Conservation (phyloP, 2,888 invertebrate genomes). For the Catocala nupta region DNA sequence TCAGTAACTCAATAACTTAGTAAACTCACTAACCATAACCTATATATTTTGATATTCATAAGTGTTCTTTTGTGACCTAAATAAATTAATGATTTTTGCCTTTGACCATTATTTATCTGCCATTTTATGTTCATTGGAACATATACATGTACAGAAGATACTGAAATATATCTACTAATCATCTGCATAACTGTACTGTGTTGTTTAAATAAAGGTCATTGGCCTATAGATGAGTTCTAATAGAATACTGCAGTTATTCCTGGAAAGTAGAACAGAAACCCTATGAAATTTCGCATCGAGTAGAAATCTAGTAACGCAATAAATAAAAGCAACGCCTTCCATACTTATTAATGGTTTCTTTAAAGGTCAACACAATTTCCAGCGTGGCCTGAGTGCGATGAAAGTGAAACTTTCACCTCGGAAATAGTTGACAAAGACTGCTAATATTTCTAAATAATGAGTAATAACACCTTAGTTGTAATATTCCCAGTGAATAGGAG, state of each 20-base stretch:
- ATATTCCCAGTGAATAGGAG: no score
- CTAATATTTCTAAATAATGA: neutral
- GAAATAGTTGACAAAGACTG: neutral
- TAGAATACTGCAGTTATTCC: neutral
- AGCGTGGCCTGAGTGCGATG: conserved; percentile 24
- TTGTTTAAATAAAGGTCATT: no score
- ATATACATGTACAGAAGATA: no score
- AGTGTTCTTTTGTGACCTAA: no score
- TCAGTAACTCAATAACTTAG: no score
- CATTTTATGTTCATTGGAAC: no score
- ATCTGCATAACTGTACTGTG: no score
- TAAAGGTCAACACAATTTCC: conserved; percentile 37
- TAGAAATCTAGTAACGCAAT: conserved; percentile 34
- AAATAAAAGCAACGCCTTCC: conserved; percentile 43
- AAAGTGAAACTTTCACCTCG: conserved; percentile 11
- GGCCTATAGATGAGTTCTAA: neutral
- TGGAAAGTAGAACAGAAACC: conserved; percentile 27
- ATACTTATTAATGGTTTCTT: conserved; percentile 30
- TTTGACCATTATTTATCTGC: no score
- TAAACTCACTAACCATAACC: no score
- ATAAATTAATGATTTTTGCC: no score
- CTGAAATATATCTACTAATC: no score
- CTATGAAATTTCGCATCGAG: conserved; percentile 41
- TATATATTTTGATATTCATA: no score
- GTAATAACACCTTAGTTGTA: neutral